Evolutionary conservation across 2,888 invertebrate genomes (phyloP), one percentile per base, ranked within the genome.

Genomic region (Celastrina argiolus): DNA sequence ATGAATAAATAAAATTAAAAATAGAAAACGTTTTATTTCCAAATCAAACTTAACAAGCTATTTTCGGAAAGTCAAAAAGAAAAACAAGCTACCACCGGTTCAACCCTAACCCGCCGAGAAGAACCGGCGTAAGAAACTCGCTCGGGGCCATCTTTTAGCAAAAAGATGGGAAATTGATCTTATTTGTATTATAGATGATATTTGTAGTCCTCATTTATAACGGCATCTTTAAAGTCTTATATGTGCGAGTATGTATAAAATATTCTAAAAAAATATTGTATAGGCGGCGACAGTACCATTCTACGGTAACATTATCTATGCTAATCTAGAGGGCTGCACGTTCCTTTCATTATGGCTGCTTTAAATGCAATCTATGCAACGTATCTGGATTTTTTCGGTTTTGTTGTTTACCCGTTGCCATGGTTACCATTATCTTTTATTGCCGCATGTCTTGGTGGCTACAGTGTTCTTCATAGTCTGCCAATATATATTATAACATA

Each of bases 321-420:
- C 81, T 81, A 89, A 89, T 87, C 75, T 75, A 72, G 72, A 73
- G 74, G 76, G 75, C 72, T 79, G 82, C 84, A 78, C 78, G 81
- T 79, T 81, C 80, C 80, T 73, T 81, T 84, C 83, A 88, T 88
- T 87, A 88, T 79, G 77, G 78, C 84, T 84, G 78, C 79, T 91
- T 89, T 82, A 78, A 85, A 88, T 89, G 88, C 87, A 91, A 90
- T 90, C 89, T 90, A 88, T 88, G 87, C 87, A 81, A 73, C 82
- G 79, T 80, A 89, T 91, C 89, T 80, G 75, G 77, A 78, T 81
- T 87, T 85, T 88, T 89, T 87, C 78, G 81, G 82, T 77, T 77
- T 70, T 89, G 89, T 89, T 90, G 88, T 82, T 77, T 71, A 74
- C 71, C 63, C 14, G 87, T 87, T 74, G 81, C 76, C 76, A 81